Evolutionary conservation across 1,140 invertebrate species (phyloP), one percentile per base, ranked within the genome.

Genomic region (Oreohelix idahoensis): DNA sequence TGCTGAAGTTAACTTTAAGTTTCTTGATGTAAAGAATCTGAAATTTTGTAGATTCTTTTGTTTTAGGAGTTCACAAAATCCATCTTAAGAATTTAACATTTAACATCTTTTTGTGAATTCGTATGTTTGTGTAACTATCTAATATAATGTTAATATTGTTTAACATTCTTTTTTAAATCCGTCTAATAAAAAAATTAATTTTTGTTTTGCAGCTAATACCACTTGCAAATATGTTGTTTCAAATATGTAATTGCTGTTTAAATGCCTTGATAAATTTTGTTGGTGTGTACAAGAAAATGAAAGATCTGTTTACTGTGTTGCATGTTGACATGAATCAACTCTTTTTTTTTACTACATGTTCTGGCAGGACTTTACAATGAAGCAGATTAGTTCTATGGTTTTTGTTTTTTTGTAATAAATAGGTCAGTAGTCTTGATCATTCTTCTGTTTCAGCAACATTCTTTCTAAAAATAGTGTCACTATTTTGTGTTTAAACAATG

Each of bases 281-380:
- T 66, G 2, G 8, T 35, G n/a, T 66, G 63, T 17, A 66, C 29
- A 66, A 66, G 63, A 66, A 32, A 29, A 66, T 66, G 29, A 66
- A 66, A 32, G 63, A 10, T 66, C 32, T 66, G 8, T 66, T 35
- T 66, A 29, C n/a, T n/a, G 23, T 66, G n/a, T 15, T 35, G 2
- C 39, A 53, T 76, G 45, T 51, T 45, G 10, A 20, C 20, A 29
- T 76, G 26, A 53, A 15, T 66, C 32, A 36, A 26, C 0, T 39
- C 39, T 26, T 58, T 5, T 39, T 79, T 36, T 13, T 13, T 29
- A 79, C 13, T 35, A 5, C 42, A 42, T 74, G 23, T 49, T 69
- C 15, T 53, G 77, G 77, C 77, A 79, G 77, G 77, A 79, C 49
- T 39, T 79, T 42, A 79, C 77, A 79, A 79, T 79, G 53, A 79